These are phyloP conservation scores for Menidia menidia DNA, from an alignment of 2,797 vertebrate genomes.

Conservation along the genomic window DNA sequence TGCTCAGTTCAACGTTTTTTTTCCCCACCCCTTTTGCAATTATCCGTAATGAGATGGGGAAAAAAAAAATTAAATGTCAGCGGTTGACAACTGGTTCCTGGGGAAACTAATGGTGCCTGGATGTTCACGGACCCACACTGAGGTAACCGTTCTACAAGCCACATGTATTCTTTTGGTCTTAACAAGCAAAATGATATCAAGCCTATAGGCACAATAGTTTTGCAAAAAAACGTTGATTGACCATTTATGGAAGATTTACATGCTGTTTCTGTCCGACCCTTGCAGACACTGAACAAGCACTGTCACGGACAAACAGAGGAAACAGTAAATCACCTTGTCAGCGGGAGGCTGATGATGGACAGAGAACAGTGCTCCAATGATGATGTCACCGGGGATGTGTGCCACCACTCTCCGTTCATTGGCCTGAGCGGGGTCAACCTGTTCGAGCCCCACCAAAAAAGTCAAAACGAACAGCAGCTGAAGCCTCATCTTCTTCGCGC, in stretches of 20 bases:
- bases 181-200: constrained; percentile 20
- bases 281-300: background rate
- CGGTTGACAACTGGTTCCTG: constrained; percentile 30
- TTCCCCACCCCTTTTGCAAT: constrained; percentile 39
- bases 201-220: background rate
- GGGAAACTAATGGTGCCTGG: constrained; percentile 42
- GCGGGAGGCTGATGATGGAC: constrained; percentile 98
- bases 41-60: constrained; percentile 34
- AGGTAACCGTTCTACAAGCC: constrained; percentile 30
- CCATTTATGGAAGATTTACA: background rate
- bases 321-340: constrained; percentile 85
- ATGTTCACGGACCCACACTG: constrained; percentile 33
- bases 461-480: constrained; percentile 85
- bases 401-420: constrained; percentile 94
- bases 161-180: constrained; percentile 24
- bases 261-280: constrained; percentile 11
- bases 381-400: constrained; percentile 94
- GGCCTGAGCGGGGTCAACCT: constrained; percentile 83
- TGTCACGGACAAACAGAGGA: constrained; percentile 6
- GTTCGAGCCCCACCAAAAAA: constrained; percentile 83
- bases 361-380: constrained; percentile 97
- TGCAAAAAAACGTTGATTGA: no score
- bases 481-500: constrained; percentile 69
- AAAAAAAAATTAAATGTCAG: constrained; percentile 42
- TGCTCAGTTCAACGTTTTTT: constrained; percentile 6